These are phyloP conservation scores for Gymnocypris eckloni DNA, from an alignment of 2,797 vertebrate species.

Conservation along the genomic window DNA sequence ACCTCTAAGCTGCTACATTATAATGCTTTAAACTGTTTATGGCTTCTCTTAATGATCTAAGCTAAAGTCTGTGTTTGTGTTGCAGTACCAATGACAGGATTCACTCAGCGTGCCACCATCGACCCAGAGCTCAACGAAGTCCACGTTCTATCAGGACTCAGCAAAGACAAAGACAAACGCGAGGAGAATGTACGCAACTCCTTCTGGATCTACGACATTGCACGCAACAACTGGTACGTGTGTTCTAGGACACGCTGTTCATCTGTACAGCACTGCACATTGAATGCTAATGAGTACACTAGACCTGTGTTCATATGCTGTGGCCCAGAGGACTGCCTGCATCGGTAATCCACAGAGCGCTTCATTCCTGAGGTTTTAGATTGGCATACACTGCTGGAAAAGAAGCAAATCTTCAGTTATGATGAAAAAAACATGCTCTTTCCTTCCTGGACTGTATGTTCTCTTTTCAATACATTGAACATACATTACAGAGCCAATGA, in stretches of 20 bases:
- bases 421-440: neutral
- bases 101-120: slow-evolving; percentile 98
- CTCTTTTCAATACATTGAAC: neutral
- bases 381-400: neutral
- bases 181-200: slow-evolving; percentile 99
- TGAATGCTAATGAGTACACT: slow-evolving; percentile 27
- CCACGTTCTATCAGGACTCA: slow-evolving; percentile 96
- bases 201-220: slow-evolving; percentile 99
- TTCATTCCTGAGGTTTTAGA: slow-evolving; percentile 20
- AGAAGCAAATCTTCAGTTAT: slow-evolving; percentile 2
- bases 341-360: neutral
- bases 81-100: slow-evolving; percentile 97
- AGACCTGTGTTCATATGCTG: neutral
- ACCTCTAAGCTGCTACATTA: neutral
- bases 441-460: neutral
- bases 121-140: slow-evolving; percentile 98
- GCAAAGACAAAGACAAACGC: slow-evolving; percentile 98
- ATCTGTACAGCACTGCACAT: neutral
- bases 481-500: neutral
- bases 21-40: neutral
- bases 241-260: slow-evolving; percentile 14
- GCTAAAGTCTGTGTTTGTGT: slow-evolving; percentile 24
- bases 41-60: neutral
- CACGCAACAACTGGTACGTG: slow-evolving; percentile 94
- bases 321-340: neutral